A percentile compares a stretch with the other conserved stretches of the same genome.
Evolutionary conservation across 2,113 vertebrate species (phyloP).

Genomic region (Sinocyclocheilus anshuiensis): DNA sequence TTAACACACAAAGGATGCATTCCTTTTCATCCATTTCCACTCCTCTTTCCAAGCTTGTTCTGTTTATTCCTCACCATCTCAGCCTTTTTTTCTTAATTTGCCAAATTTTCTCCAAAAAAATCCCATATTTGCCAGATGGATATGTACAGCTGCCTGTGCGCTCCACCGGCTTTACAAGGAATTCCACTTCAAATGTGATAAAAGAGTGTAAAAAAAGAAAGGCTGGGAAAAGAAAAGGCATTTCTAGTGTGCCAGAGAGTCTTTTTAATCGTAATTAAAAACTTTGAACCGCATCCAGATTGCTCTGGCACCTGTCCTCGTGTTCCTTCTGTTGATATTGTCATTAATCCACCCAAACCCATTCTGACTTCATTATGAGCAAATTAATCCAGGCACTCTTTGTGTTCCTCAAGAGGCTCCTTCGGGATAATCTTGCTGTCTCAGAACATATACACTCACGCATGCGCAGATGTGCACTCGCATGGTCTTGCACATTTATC

Average conservation of each 20-base stretch:
- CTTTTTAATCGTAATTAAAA: slow-evolving; percentile 58
- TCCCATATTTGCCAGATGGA: background rate
- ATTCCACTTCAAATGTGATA: slow-evolving; percentile 34
- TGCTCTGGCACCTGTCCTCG: slow-evolving; percentile 47
- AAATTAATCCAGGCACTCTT: slow-evolving; percentile 46
- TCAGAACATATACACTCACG: background rate
- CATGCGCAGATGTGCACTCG: slow-evolving; percentile 1
- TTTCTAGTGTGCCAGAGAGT: slow-evolving; percentile 42
- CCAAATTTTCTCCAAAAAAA: slow-evolving; percentile 32
- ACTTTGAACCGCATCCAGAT: slow-evolving; percentile 51
- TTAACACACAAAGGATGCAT: slow-evolving; percentile 50
- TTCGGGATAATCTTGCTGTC: slow-evolving; percentile 29
- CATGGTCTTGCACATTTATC: background rate
- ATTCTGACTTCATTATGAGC: slow-evolving; percentile 51
- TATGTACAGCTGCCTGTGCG: slow-evolving; percentile 23
- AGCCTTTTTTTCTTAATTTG: slow-evolving; percentile 22
- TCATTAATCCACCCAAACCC: slow-evolving; percentile 56
- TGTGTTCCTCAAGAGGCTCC: slow-evolving; percentile 50
- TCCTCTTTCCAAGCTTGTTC: slow-evolving; percentile 22
- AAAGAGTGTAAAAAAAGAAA: slow-evolving; percentile 33
- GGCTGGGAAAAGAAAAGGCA: slow-evolving; percentile 14
- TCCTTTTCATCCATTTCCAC: slow-evolving; percentile 73
- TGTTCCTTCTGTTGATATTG: slow-evolving; percentile 56
- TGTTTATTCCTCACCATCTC: slow-evolving; percentile 14
- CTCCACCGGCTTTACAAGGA: slow-evolving; percentile 19